These are phyloP conservation scores for Atta cephalotes DNA, from an alignment of 1,140 invertebrate genomes.

Conservation along the genomic window DNA sequence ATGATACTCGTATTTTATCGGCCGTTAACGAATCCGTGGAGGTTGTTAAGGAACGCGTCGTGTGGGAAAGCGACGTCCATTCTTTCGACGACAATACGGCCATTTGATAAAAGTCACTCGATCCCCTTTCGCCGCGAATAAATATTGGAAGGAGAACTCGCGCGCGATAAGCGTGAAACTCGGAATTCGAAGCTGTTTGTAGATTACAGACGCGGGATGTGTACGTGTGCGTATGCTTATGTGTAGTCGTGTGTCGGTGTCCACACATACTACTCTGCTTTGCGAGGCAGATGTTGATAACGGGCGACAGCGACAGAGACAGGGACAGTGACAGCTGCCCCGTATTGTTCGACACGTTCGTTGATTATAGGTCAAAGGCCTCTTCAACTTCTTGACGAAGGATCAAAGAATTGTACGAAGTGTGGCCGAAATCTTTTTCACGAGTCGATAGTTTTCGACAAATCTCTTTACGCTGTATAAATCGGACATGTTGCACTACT, in stretches of 20 bases:
- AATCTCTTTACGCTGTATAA: not conserved
- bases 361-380: slow-evolving; percentile 80
- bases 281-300: slow-evolving; percentile 81
- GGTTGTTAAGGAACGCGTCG: slow-evolving; percentile 66
- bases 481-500: not conserved
- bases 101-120: slow-evolving; percentile 74
- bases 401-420: slow-evolving; percentile 66
- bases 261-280: slow-evolving; percentile 65
- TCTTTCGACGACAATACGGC: slow-evolving; percentile 70
- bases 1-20: slow-evolving; percentile 28
- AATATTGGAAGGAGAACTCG: slow-evolving; percentile 75
- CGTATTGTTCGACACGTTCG: slow-evolving; percentile 77
- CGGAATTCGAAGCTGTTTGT: slow-evolving; percentile 75
- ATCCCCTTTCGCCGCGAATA: slow-evolving; percentile 73
- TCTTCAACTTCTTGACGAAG: slow-evolving; percentile 70
- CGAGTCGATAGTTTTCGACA: not conserved
- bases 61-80: slow-evolving; percentile 69
- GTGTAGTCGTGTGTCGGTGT: slow-evolving; percentile 23
- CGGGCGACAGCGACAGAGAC: slow-evolving; percentile 72
- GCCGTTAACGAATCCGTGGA: slow-evolving; percentile 64
- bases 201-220: slow-evolving; percentile 67
- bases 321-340: slow-evolving; percentile 77
- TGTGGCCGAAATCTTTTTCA: slow-evolving; percentile 37
- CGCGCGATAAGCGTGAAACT: slow-evolving; percentile 63
- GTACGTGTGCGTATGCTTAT: not conserved